These are phyloP conservation scores for Amblyraja radiata DNA, from an alignment of 2,797 vertebrate species.

Conservation along the genomic window DNA sequence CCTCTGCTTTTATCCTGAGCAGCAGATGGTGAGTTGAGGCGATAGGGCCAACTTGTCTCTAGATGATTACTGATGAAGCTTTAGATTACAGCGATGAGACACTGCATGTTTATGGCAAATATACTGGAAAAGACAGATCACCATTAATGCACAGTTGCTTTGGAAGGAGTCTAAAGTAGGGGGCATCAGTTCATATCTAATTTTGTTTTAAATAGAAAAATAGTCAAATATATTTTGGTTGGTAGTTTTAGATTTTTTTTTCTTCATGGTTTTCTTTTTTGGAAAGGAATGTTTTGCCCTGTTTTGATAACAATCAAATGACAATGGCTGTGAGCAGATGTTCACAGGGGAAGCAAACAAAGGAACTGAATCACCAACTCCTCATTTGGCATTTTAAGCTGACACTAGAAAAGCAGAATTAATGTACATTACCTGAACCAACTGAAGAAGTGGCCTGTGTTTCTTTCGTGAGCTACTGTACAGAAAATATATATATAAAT, in stretches of 20 bases:
- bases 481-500: neutral
- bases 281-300: neutral
- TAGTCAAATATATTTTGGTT: neutral
- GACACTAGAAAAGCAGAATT: too few species aligned
- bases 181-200: too few species aligned
- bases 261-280: neutral
- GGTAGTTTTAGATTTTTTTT: neutral
- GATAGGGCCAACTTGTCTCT: neutral
- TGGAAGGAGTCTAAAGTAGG: neutral
- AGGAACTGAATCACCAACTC: neutral
- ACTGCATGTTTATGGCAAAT: neutral
- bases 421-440: neutral
- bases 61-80: slow-evolving; percentile 26
- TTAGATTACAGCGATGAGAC: slow-evolving; percentile 24
- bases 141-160: neutral
- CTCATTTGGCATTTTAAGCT: neutral
- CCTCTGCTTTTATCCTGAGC: slow-evolving; percentile 2
- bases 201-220: neutral
- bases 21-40: slow-evolving; percentile 29
- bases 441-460: neutral
- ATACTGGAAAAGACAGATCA: neutral
- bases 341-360: neutral
- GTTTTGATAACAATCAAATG: neutral
- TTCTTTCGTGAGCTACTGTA: neutral
- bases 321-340: neutral